Evolutionary conservation across 2,888 invertebrate species (phyloP), one percentile per base, ranked within the genome.

Genomic region (Melanotus villosus): DNA sequence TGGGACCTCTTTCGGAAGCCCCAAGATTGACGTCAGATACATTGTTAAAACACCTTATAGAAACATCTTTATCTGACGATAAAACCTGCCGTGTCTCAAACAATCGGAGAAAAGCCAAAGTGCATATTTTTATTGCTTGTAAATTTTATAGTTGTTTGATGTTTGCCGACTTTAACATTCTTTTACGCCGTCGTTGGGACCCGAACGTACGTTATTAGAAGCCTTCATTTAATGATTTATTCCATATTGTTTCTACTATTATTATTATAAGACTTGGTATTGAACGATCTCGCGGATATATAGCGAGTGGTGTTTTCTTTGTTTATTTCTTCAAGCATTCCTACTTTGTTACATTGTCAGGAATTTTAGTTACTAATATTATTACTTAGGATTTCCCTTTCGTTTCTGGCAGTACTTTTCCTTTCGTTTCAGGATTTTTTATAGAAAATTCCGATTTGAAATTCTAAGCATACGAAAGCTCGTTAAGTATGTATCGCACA

Each of bases 201-300:
- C 47, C 4, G 52, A 32, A 52, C 32, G 7, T 18, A 16, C 52
- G 18, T 30, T 32, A 52, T 52, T 52, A 52, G 41, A 56, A 68
- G 47, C 50, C 47, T 26, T 58, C 63, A 57, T 58, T 68, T 32
- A 52, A 59, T 68, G 68, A 68, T 68, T 68, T 68, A 68, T 68
- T 38, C 59, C 50, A 64, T 43, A 68, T 68, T 68, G 64, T 68
- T 50, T 43, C 58, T 16, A 54, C 63, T 54, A n/a, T 68, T 57
- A 36, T 18, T 56, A 57, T 38, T 57, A n/a, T 57, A 57, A 14
- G 21, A 21, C 26, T 34, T 30, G n/a, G 57, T 38, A 57, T 57
- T 38, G 54, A 30, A 54, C 32, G 10, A 16, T 16, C 10, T 34
- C 14, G 12, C 5, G 16, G 57, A 36, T 38, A 57, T 38, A 38